phyloP scores from a whole-genome alignment of 2,797 vertebrate species.

The Sphenodon punctatus region DNA sequence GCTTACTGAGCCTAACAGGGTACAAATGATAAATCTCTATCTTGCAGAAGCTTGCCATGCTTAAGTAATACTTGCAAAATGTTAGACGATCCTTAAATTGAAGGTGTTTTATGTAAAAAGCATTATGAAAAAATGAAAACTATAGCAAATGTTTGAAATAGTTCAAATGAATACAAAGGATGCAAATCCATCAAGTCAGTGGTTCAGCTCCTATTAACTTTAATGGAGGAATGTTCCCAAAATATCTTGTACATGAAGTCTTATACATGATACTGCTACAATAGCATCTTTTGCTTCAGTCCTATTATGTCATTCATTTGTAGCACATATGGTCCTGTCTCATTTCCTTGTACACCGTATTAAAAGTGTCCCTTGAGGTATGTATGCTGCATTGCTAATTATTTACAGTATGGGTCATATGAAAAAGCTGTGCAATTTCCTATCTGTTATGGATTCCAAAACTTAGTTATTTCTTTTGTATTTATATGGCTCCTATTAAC shows the following conservation, averaged over 20 bases:
- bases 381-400: not conserved
- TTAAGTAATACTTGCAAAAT: not conserved
- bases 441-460: not conserved
- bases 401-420: constrained; percentile 4
- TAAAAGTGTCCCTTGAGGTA: not conserved
- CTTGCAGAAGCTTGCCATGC: not conserved
- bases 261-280: constrained; percentile 7
- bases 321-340: constrained; percentile 46
- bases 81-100: not conserved
- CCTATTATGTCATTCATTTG: constrained; percentile 2
- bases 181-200: no score
- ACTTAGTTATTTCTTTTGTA: no score
- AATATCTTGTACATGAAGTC: not conserved
- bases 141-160: not conserved
- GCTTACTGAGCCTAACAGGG: not conserved
- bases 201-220: no score
- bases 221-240: no score
- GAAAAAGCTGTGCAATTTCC: not conserved
- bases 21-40: constrained; percentile 17
- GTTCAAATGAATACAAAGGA: not conserved
- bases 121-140: constrained; percentile 29
- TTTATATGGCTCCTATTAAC: no score
- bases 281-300: not conserved
- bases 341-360: not conserved
- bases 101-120: not conserved